phyloP scores from a whole-genome alignment of 2,113 vertebrate genomes.

The Oceanodroma tethys region DNA sequence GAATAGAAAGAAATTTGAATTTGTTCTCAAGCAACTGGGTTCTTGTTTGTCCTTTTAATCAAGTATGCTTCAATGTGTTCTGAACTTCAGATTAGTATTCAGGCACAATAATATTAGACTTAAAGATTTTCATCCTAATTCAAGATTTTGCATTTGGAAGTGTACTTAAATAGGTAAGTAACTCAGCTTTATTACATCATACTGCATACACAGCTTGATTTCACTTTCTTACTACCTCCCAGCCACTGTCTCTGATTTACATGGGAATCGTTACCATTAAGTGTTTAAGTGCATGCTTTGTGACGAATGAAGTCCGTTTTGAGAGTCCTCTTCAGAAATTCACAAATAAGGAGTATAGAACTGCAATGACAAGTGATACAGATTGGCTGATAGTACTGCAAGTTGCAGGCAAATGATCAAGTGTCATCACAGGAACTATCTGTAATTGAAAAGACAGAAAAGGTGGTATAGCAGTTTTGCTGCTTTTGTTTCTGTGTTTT shows the following conservation, averaged over 20 bases:
- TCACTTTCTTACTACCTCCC: neutral
- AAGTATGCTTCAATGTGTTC: neutral
- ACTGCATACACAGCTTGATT: neutral
- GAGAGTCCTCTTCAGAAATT: neutral
- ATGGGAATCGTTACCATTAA: neutral
- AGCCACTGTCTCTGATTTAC: neutral
- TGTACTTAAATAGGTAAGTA: neutral
- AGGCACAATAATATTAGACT: neutral
- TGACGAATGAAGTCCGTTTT: neutral
- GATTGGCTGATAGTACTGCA: neutral
- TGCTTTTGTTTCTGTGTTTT: neutral
- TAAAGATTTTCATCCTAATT: neutral
- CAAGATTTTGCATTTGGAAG: neutral
- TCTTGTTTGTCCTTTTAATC: neutral
- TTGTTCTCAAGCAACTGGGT: neutral
- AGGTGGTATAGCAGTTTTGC: neutral
- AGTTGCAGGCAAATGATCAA: neutral
- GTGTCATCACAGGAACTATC: neutral
- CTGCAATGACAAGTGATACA: neutral
- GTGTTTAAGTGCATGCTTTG: neutral
- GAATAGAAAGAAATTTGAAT: neutral
- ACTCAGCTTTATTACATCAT: neutral
- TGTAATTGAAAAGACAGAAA: neutral
- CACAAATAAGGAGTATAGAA: neutral
- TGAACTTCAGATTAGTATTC: neutral